Conservation (phyloP, 2,888 invertebrate species). For the Antheraea assamensis region DNA sequence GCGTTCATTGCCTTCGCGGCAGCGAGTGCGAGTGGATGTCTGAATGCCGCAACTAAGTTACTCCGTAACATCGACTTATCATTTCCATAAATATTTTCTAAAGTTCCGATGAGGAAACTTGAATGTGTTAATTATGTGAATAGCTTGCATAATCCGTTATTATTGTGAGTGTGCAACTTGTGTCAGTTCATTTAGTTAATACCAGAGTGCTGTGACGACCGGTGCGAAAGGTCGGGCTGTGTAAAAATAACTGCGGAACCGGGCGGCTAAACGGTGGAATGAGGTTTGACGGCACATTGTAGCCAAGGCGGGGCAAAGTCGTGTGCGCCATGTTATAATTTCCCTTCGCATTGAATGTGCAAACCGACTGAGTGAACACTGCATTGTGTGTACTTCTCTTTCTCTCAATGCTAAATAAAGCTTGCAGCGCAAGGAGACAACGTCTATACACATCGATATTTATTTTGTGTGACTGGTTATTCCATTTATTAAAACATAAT, state of each 20-base stretch:
- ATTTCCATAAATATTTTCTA: conserved; percentile 25
- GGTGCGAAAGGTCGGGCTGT: conserved; percentile 82
- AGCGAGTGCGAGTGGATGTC: conserved; percentile 74
- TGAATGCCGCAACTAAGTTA: conserved; percentile 52
- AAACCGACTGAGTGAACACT: conserved; percentile 72
- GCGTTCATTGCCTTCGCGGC: conserved; percentile 88
- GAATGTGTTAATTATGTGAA: conserved; percentile 54
- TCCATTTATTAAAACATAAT: neutral
- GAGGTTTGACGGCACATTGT: conserved; percentile 82
- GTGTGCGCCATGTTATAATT: conserved; percentile 81
- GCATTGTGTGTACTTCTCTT: conserved; percentile 73
- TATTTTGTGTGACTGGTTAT: conserved; percentile 22
- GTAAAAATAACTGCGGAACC: conserved; percentile 83
- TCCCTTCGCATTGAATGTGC: conserved; percentile 80
- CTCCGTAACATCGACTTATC: conserved; percentile 38
- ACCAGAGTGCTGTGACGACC: conserved; percentile 77
- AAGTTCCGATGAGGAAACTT: conserved; percentile 23
- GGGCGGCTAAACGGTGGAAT: conserved; percentile 80
- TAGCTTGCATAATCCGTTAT: conserved; percentile 39
- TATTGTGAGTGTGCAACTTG: conserved; percentile 74
- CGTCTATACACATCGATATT: conserved; percentile 25
- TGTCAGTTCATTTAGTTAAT: conserved; percentile 59
- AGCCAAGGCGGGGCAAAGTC: conserved; percentile 80
- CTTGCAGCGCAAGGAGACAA: conserved; percentile 9
- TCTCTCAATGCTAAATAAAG: conserved; percentile 60